Base-by-base conservation (phyloP, 2,888 invertebrate species). In the Muscina levida region DNA sequence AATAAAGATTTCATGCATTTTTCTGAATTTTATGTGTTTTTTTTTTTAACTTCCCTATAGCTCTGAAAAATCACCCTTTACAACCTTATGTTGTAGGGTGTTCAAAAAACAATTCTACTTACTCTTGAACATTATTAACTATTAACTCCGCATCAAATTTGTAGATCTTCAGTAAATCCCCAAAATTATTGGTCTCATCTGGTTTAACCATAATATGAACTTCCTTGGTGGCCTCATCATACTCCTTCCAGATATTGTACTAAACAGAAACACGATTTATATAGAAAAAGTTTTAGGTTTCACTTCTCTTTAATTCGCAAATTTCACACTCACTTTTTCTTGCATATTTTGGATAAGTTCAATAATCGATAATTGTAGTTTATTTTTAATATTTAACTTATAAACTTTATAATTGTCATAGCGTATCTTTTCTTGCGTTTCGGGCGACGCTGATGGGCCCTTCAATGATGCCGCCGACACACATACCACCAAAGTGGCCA, bases 191-290 rank as follows among this genome's bases (percentile, higher is more conserved):
- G 39, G 91, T 85, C 42, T 91, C 89, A 6, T 91, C 88, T 0
- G 94, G 94, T 11, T 92, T 89, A 0, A 95, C 93, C 93, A 94
- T 93, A 1, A 94, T 88, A 62, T 93, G 85, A 17, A 89, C 91
- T 6, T 92, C 90, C 67, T 85, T 84, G 0, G 89, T 88, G 71
- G 89, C 88, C 2, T 90, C 88, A 26, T 89, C 83, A 19, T 87
- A 88, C 1, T 87, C 85, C 78, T 87, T 89, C 89, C 89, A 89
- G 19, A 89, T 79, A 15, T 87, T 85, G 53, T 85, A 87, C 89
- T 89, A 26, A 31, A 31, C 3, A 31, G n/a, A n/a, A n/a, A n/a
- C n/a, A n/a, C n/a, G n/a, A 31, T 31, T 31, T 62, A 11, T 11
- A 15, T 68, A 26, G 3, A 70, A 17, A 26, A 10, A 26, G 11